A percentile compares a stretch with the other conserved stretches of the same genome.
Conservation (phyloP, 2,888 invertebrate genomes). For the Cheilosia variabilis region DNA sequence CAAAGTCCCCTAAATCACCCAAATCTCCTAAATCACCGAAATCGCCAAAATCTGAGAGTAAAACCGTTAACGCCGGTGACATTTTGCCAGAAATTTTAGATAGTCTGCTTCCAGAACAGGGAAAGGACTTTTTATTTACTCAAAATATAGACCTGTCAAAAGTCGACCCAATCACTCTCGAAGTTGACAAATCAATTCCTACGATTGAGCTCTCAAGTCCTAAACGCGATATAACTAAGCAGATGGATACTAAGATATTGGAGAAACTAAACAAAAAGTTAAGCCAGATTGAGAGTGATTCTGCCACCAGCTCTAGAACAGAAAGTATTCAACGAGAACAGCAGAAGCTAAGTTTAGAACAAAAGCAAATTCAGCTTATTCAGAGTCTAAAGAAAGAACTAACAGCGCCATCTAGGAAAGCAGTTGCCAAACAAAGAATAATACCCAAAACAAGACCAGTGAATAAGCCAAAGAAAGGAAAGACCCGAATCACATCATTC, state of each 20-base stretch:
- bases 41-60: constrained; percentile 80
- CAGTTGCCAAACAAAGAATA: constrained; percentile 86
- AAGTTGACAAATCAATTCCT: constrained; percentile 87
- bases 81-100: constrained; percentile 86
- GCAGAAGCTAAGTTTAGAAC: constrained; percentile 84
- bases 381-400: constrained; percentile 86
- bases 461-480: constrained; percentile 87
- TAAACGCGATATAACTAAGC: constrained; percentile 88
- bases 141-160: constrained; percentile 91
- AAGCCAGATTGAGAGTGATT: constrained; percentile 91
- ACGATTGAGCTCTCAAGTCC: constrained; percentile 87
- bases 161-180: constrained; percentile 89
- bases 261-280: constrained; percentile 89
- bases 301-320: constrained; percentile 89
- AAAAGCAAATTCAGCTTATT: constrained; percentile 85
- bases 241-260: constrained; percentile 87
- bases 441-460: constrained; percentile 86
- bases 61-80: constrained; percentile 76
- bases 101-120: constrained; percentile 84
- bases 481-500: constrained; percentile 90
- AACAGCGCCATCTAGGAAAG: constrained; percentile 85
- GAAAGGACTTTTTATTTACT: constrained; percentile 88
- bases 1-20: constrained; percentile 87
- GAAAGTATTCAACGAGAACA: constrained; percentile 87
- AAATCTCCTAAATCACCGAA: constrained; percentile 87